Conservation (phyloP, 2,113 vertebrate genomes). For the Cinclus mexicanus region DNA sequence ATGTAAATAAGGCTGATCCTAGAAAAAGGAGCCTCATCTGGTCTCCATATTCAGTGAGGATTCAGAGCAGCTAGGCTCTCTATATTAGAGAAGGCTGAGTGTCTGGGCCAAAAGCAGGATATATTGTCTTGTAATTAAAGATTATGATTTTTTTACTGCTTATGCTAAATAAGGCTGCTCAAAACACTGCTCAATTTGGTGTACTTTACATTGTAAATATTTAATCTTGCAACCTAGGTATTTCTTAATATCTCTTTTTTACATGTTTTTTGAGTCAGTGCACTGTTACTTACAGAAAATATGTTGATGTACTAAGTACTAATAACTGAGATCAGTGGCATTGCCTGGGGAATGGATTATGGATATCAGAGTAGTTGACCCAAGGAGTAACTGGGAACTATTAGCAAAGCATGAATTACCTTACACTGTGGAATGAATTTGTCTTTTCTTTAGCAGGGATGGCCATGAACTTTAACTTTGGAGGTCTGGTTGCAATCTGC, state of each 20-base stretch:
- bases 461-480: neutral
- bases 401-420: neutral
- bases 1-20: neutral
- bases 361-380: neutral
- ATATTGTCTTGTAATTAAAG: accelerated
- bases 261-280: neutral
- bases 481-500: neutral
- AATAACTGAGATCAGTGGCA: neutral
- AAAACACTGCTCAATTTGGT: neutral
- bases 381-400: neutral
- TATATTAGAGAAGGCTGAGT: neutral
- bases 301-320: accelerated
- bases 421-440: neutral
- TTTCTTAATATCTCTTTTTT: neutral
- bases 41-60: neutral
- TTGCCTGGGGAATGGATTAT: neutral
- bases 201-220: neutral
- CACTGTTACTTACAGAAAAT: neutral
- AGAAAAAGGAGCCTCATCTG: neutral
- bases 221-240: neutral
- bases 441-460: neutral
- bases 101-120: neutral
- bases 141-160: neutral
- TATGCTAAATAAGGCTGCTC: neutral
- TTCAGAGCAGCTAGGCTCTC: neutral